Evolutionary conservation across 2,888 invertebrate species (phyloP), one percentile per base, ranked within the genome.

Genomic region (Hyposoter dolosus): DNA sequence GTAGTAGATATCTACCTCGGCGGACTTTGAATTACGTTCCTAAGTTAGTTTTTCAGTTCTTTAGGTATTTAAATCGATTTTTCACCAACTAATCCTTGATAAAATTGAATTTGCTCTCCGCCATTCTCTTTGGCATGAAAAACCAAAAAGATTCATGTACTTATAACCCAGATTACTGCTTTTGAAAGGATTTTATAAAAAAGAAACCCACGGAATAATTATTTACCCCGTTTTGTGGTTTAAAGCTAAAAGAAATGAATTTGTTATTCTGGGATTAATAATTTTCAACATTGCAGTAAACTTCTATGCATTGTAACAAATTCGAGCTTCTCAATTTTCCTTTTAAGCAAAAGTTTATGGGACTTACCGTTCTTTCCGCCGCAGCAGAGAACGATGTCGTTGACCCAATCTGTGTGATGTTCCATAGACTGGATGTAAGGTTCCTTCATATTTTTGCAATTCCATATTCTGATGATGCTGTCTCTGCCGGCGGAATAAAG

Each of bases 351-450:
- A 0, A 12, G 47, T 35, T n/a, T 7, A 19, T 19, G 19, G 9
- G 28, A 95, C 96, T 95, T 95, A 98, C 98, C 96, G 94, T 99
- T 99, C 94, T 98, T 97, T 53, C 99, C 99, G 88, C 98, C 98
- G 94, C 99, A 99, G 94, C 99, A 99, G 43, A 99, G 95, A 56
- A 99, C 98, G 93, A 99, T 98, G 95, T 99, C 99, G 94, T 99
- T 99, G 72, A 99, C 99, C 99, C 99, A 99, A 94, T 99, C 99
- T 3, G 99, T 99, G 94, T 99, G 99, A 94, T 99, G 99, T 94
- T 99, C 99, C 99, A 99, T 98, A 45, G 99, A 98, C 93, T 98
- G 98, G 86, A 98, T 96, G 93, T 98, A 99, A 77, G 96, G 96
- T 88, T 98, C 97, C 94, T 96, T 95, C 87, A 94, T 94, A 88